Base-by-base conservation (phyloP, 2,888 invertebrate genomes). In the Caenorhabditis wallacei region DNA sequence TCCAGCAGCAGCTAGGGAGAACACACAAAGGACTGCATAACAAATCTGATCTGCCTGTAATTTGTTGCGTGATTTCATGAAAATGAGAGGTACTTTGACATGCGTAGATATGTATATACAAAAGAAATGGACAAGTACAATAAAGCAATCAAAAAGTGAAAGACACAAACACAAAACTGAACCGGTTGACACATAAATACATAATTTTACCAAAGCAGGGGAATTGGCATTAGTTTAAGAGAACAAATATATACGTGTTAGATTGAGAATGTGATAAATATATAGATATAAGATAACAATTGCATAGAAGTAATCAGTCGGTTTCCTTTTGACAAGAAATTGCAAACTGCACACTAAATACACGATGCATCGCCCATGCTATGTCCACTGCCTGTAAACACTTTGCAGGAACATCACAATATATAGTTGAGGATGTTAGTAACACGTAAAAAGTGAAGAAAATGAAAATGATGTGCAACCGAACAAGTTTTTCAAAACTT, bases 11-110 rank as follows among this genome's bases (percentile, higher is more conserved):
- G 98, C 95, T 94, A 98, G 98, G 66, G 98, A 98, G 94, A 99
- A 99, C 88, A 99, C 97, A 94, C 99, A 99, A 90, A 99, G 94
- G 84, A 99, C 98, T 90, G 99, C 97, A 94, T 99, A 99, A 94
- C 98, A 98, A 92, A 99, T 99, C 93, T 98, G 97, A 94, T 98
- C 97, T 92, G 98, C 97, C 98, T 98, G 94, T 75, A 90, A 66
- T 1, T 53, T 37, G 10, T 40, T 40, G 20, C n/a, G n/a, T n/a
- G n/a, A n/a, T 3, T 22, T 18, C 13, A 40, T 66, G 40, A 30
- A 37, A 51, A 51, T n/a, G 22, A 46, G 11, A 40, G 2, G n/a
- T n/a, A n/a, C n/a, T 40, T 40, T 40, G 3, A 8, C 30, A 13
- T 40, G 16, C 40, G 16, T 40, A 13, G 16, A 40, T 16, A 40